These are phyloP conservation scores for Pseudomyrmex pallidus DNA, from an alignment of 1,140 invertebrate species.

Conservation along the genomic window DNA sequence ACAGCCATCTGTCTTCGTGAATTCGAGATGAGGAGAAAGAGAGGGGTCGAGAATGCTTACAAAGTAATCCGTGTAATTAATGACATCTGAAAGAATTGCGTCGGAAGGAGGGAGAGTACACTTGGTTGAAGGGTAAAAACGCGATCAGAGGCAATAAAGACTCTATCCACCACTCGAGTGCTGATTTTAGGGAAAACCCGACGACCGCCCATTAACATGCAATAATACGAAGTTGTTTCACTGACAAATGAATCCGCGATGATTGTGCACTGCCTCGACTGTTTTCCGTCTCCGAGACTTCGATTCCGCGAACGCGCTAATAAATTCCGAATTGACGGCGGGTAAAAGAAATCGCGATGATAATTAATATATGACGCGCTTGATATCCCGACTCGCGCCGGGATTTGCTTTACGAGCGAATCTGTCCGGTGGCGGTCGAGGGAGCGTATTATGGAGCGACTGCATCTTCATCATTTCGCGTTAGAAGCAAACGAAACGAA, in stretches of 20 bases:
- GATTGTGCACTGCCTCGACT: slow-evolving; percentile 28
- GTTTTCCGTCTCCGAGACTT: slow-evolving; percentile 36
- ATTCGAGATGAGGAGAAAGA: background rate
- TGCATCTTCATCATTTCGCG: slow-evolving; percentile 51
- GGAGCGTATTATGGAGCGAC: background rate
- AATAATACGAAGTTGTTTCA: slow-evolving; percentile 32
- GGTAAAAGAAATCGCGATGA: slow-evolving; percentile 19
- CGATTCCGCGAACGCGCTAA: slow-evolving; percentile 18
- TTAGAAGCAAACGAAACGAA: slow-evolving; percentile 15
- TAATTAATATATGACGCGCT: slow-evolving; percentile 65
- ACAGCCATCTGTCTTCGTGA: slow-evolving; percentile 1
- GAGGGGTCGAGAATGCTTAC: background rate
- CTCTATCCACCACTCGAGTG: slow-evolving; percentile 14
- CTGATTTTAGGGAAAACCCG: slow-evolving; percentile 41
- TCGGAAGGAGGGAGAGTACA: background rate
- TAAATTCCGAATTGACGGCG: slow-evolving; percentile 43
- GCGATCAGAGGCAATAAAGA: slow-evolving; percentile 23
- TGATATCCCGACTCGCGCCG: slow-evolving; percentile 30
- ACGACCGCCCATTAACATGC: slow-evolving; percentile 26
- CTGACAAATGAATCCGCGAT: slow-evolving; percentile 38
- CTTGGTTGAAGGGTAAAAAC: slow-evolving; percentile 14
- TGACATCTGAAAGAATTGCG: slow-evolving; percentile 22
- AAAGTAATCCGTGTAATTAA: slow-evolving; percentile 36
- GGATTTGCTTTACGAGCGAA: slow-evolving; percentile 32
- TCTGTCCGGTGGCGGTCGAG: background rate